Evolutionary conservation across 2,888 invertebrate species (phyloP).

Genomic region (Chrysomela aeneicollis): DNA sequence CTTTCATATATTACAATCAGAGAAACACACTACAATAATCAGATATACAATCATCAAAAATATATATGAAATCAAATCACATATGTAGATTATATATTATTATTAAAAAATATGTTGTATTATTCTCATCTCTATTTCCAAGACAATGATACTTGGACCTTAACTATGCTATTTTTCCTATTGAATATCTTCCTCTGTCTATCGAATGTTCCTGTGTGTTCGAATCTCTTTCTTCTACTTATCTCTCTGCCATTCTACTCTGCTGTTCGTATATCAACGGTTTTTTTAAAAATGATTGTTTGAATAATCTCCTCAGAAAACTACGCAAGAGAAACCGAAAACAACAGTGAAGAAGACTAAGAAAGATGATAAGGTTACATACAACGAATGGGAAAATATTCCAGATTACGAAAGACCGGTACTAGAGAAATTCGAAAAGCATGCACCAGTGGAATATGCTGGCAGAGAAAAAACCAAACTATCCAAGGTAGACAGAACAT

Average conservation of each 20-base stretch:
- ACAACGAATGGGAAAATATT: conserved; percentile 60
- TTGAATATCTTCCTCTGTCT: neutral
- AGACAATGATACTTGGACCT: no score
- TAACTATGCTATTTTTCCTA: neutral
- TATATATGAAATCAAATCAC: no score
- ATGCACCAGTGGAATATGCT: conserved; percentile 62
- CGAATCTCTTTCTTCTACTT: neutral
- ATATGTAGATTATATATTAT: no score
- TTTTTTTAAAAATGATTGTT: conserved; percentile 13
- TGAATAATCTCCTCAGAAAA: conserved; percentile 47
- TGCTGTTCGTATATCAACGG: conserved; percentile 17
- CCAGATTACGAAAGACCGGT: conserved; percentile 81
- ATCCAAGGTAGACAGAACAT: conserved; percentile 55
- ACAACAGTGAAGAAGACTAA: conserved; percentile 47
- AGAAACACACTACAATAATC: no score
- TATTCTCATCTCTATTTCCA: no score
- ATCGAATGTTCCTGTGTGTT: no score
- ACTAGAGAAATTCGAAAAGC: conserved; percentile 71
- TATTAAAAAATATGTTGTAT: no score
- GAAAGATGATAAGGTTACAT: conserved; percentile 49
- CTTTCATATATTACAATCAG: no score
- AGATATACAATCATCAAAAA: no score
- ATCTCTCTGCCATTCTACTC: neutral
- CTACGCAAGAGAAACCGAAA: conserved; percentile 49
- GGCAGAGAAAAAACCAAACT: conserved; percentile 61